Evolutionary conservation across 2,113 vertebrate genomes (phyloP).

Genomic region (Alectura lathami): DNA sequence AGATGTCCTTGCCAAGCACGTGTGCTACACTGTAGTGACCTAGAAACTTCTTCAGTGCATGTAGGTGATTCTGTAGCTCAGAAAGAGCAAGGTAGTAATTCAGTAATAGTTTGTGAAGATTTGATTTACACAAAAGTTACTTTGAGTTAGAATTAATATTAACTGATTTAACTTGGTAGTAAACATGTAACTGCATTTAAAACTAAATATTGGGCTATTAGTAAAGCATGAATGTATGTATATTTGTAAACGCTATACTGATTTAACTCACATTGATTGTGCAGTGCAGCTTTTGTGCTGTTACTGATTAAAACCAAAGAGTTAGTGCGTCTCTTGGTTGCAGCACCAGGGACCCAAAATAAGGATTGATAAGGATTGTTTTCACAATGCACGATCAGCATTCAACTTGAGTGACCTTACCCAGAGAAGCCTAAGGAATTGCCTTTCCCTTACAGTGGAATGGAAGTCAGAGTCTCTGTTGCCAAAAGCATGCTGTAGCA

Average conservation of each 20-base stretch:
- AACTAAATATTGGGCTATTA: not conserved
- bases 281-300: not conserved
- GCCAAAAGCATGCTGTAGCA: conserved; percentile 23
- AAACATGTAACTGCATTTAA: not conserved
- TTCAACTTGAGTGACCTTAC: not conserved
- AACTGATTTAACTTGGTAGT: not conserved
- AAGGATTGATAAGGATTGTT: not conserved
- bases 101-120: not conserved
- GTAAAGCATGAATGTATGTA: not conserved
- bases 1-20: no score
- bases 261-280: not conserved
- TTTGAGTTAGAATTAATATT: not conserved
- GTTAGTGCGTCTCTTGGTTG: not conserved
- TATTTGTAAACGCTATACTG: not conserved
- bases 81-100: not conserved
- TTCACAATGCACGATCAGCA: not conserved
- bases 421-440: not conserved
- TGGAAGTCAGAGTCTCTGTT: not conserved
- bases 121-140: not conserved
- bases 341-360: not conserved
- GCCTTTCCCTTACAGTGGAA: not conserved
- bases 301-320: not conserved
- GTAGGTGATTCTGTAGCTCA: not conserved
- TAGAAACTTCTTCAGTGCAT: no score
- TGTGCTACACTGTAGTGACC: no score